Conservation (phyloP, 2,113 vertebrate genomes). For the Sprattus sprattus region DNA sequence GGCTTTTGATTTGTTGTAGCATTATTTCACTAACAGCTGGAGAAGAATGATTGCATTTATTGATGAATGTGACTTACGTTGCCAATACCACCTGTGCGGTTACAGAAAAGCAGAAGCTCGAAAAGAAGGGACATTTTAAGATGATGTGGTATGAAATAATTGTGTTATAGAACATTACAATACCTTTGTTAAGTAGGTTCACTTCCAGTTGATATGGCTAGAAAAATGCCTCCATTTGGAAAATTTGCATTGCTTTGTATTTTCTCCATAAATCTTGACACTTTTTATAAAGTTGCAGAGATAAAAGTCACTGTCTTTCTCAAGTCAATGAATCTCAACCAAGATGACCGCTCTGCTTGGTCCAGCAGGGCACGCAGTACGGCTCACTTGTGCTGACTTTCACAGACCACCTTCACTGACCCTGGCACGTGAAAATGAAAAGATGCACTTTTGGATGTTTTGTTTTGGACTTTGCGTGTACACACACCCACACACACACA, state of each 20-base stretch:
- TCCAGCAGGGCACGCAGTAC: not conserved
- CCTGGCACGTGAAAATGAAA: not conserved
- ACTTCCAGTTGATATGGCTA: not conserved
- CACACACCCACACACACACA: not conserved
- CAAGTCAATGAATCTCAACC: not conserved
- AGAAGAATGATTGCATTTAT: too few relatives aligned
- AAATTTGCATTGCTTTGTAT: not conserved
- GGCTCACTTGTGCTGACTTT: not conserved
- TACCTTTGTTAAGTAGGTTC: not conserved
- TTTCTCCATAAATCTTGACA: not conserved
- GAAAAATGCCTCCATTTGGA: not conserved
- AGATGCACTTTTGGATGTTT: not conserved
- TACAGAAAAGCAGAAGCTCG: not conserved
- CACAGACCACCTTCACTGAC: not conserved
- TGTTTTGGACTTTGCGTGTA: slow-evolving; percentile 6
- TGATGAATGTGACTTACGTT: not conserved
- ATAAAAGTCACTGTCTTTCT: too few relatives aligned
- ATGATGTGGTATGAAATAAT: not conserved
- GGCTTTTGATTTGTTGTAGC: too few relatives aligned
- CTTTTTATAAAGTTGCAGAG: not conserved
- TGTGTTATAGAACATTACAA: not conserved
- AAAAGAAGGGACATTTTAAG: not conserved
- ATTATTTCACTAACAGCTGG: too few relatives aligned
- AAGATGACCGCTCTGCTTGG: not conserved
- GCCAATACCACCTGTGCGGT: not conserved